Percentiles rank a stretch among this genome's conserved stretches.
Conservation (phyloP, 2,797 vertebrate species). For the Parauchenoglanis ngamensis region DNA sequence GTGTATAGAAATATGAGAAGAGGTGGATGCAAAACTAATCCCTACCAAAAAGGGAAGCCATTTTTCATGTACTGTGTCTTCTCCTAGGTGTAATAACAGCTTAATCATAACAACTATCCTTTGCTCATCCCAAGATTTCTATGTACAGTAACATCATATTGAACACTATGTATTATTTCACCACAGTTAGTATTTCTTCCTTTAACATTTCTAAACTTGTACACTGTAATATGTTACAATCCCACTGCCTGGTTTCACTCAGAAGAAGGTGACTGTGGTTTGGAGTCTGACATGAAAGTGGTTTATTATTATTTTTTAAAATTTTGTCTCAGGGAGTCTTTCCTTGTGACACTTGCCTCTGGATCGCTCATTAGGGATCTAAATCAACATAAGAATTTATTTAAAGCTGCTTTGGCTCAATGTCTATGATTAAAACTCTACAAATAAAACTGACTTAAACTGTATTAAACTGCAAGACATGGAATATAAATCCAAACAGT, state of each 20-base stretch:
- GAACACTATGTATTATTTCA: background rate
- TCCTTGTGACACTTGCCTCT: background rate
- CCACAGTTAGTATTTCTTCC: background rate
- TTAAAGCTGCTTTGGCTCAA: background rate
- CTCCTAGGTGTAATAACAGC: background rate
- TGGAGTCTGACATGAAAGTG: background rate
- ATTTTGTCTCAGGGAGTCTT: background rate
- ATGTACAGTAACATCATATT: background rate
- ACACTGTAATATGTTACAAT: background rate
- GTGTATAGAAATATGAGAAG: background rate
- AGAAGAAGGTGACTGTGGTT: background rate
- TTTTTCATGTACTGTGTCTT: background rate
- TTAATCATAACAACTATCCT: background rate
- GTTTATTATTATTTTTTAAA: background rate
- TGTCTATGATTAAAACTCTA: background rate
- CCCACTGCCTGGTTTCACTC: background rate
- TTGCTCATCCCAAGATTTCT: background rate
- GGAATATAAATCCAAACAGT: background rate
- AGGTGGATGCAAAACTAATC: background rate
- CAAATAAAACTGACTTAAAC: background rate
- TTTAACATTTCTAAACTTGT: background rate
- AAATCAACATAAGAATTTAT: background rate
- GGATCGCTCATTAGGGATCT: background rate
- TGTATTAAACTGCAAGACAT: background rate
- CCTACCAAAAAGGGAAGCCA: background rate